Evolutionary conservation across 2,113 vertebrate species (phyloP).

Genomic region (Apaloderma vittatum): DNA sequence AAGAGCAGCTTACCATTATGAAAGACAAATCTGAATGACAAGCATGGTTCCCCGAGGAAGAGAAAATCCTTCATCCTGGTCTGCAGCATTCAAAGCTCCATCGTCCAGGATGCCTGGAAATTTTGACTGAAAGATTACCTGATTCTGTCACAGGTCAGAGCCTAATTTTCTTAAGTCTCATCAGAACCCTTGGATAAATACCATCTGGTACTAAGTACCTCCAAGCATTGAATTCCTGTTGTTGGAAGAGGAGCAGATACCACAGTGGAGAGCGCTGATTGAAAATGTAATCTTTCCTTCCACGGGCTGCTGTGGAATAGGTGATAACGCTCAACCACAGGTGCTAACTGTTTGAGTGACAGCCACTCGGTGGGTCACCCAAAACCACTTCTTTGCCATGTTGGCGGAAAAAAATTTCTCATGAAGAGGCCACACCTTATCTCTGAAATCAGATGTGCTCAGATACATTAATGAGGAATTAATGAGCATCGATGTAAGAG

Average conservation of each 20-base stretch:
- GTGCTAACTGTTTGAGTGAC: background rate
- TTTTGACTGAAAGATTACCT: background rate
- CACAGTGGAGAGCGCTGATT: background rate
- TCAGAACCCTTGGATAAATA: background rate
- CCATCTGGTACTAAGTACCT: background rate
- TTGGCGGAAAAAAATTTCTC: background rate
- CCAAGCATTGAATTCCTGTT: background rate
- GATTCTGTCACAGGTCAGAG: conserved; percentile 1
- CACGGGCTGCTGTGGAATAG: background rate
- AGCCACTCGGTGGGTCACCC: background rate
- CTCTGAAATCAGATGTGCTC: background rate
- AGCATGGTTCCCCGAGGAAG: background rate
- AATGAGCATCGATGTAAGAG: background rate
- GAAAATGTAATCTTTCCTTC: background rate
- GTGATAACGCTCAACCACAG: background rate
- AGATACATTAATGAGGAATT: background rate
- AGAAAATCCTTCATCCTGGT: background rate
- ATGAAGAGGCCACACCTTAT: background rate
- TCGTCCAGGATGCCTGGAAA: background rate
- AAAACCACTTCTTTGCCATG: background rate
- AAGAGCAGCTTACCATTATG: background rate
- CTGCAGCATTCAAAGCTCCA: background rate
- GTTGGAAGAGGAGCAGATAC: background rate
- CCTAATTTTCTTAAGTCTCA: background rate
- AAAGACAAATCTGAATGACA: background rate